Percentiles rank a stretch among this genome's conserved stretches.
phyloP scores from a whole-genome alignment of 1,140 invertebrate species.

The Drosophila melanica region DNA sequence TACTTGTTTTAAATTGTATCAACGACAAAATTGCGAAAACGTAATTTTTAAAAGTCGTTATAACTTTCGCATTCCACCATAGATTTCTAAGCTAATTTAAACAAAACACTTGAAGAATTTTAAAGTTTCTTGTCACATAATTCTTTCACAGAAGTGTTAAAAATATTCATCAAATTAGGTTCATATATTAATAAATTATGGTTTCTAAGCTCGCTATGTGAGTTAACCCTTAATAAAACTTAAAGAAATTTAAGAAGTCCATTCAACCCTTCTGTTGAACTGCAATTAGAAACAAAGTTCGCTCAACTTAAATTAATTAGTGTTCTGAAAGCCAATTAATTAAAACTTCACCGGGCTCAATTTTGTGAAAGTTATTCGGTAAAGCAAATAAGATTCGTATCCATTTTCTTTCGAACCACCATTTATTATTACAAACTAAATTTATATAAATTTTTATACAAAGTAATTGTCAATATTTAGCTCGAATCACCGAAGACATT shows the following conservation, averaged over 20 bases:
- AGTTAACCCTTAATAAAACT: neutral
- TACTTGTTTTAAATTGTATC: too few species aligned
- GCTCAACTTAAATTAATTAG: conserved; percentile 2
- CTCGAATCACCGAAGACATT: too few species aligned
- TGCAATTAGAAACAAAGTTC: conserved; percentile 3
- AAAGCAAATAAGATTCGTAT: neutral
- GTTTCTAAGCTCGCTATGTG: too few species aligned
- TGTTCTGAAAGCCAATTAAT: neutral
- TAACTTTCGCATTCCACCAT: too few species aligned
- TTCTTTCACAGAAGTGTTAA: too few species aligned
- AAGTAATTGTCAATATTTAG: neutral
- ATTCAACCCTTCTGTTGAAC: neutral
- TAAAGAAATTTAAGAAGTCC: conserved; percentile 1
- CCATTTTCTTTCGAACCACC: neutral
- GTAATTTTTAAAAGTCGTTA: too few species aligned
- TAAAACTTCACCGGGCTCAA: neutral
- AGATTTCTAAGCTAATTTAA: too few species aligned
- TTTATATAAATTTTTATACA: neutral
- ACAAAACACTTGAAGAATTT: too few species aligned
- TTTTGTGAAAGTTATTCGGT: neutral
- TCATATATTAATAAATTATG: too few species aligned
- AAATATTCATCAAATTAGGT: too few species aligned
- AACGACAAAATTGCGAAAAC: too few species aligned
- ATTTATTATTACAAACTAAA: neutral
- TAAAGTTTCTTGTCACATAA: too few species aligned